A percentile compares a stretch with the other conserved stretches of the same genome.
These are phyloP conservation scores for Tenebrosternarchus preto DNA, from an alignment of 2,113 vertebrate genomes.

Conservation along the genomic window DNA sequence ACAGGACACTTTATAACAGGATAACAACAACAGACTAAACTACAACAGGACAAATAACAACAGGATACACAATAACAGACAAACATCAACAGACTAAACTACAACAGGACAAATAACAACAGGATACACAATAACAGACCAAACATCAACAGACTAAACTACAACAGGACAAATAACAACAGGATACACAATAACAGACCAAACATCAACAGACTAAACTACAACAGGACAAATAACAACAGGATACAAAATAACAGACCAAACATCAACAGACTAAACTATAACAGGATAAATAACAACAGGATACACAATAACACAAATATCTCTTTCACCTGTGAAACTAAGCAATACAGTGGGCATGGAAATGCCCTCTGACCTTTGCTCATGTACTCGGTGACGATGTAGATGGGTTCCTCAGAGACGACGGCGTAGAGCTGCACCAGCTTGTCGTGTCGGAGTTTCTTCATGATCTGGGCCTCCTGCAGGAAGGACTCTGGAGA, in stretches of 20 bases:
- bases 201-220: background rate
- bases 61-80: background rate
- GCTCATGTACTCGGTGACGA: constrained; percentile 97
- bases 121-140: background rate
- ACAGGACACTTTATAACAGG: background rate
- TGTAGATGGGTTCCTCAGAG: constrained; percentile 97
- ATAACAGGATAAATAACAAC: too few species aligned
- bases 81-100: background rate
- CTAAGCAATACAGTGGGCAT: background rate
- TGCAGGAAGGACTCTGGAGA: constrained; percentile 97
- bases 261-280: background rate
- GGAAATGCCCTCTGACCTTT: constrained; percentile 79
- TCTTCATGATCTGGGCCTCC: constrained; percentile 99
- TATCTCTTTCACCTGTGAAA: background rate
- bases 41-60: background rate
- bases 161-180: too few species aligned
- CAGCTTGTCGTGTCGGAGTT: constrained; percentile 93
- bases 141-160: too few species aligned
- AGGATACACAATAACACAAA: too few species aligned
- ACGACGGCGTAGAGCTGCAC: constrained; percentile 98
- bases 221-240: background rate
- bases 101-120: background rate
- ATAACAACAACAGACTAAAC: background rate
- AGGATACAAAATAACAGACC: background rate
- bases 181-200: too few species aligned